Base-by-base conservation (phyloP, 1,140 invertebrate species). In the Meloidogyne hapla region DNA sequence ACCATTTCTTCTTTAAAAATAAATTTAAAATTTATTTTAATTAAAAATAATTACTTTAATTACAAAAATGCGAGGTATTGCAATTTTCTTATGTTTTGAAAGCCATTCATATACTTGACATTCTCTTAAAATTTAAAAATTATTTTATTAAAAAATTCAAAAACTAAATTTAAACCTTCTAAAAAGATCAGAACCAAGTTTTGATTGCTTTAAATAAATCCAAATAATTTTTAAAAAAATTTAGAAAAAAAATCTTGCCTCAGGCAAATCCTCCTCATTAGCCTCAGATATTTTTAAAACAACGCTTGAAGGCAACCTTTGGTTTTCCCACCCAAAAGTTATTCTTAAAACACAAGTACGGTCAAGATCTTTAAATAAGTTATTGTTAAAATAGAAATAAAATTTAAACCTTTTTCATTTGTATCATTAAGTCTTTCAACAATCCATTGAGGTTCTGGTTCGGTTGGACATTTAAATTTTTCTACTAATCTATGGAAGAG, bases 321-420 rank as follows among this genome's bases (percentile, higher is more conserved):
- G 72, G 65, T 85, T 77, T 26, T 87, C 84, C 84, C 84, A 85
- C 13, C 83, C 85, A 67, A 85, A 87, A n/a, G 84, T 85, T 6
- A 85, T 78, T 65, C 77, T 70, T 21, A 85, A 45, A 21, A 87
- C 84, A 26, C 74, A 69, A 21, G 83, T 85, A 48, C 78, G 77
- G 75, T 87, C 83, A 33, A 85, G 74, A 77, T 85, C 83, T 77
- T 68, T 38, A 76, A 73, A 18, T 56, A 28, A 71, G n/a, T 28
- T 63, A 13, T 66, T 28, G 1, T 23, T 6, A 18, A 67, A 70
- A 10, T 62, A 18, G 38, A 40, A 40, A n/a, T 18, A 5, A 26
- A n/a, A 15, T 62, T 26, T 33, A 45, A 28, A 87, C 85, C 83
- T 75, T 80, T 80, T 38, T 78, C 83, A 48, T 69, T 78, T 25